Evolutionary conservation across 2,888 invertebrate species (phyloP), one percentile per base, ranked within the genome.

Genomic region (Diaprepes abbreviatus): DNA sequence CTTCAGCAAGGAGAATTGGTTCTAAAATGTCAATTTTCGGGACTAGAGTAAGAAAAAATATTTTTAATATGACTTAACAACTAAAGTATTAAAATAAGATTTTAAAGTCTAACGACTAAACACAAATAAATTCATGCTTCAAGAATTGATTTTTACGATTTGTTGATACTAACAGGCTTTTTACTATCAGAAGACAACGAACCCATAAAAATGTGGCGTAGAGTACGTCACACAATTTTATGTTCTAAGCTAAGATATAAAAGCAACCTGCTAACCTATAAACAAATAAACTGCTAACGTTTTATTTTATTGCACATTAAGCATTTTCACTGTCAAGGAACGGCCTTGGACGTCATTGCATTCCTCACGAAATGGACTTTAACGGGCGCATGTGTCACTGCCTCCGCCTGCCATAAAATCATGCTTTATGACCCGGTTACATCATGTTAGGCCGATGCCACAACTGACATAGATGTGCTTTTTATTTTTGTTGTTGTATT

Each of bases 241-340:
- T 70, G 70, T 55, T 36, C 62, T 40, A 35, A 57, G 63, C 63
- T 38, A 28, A 70, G 66, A 66, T 66, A 66, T 70, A 66, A 70
- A 70, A 48, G 43, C 67, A 69, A 72, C 72, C 72, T 70, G 72
- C 70, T 70, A 72, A 72, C 72, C 72, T 72, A 72, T 72, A 72
- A 72, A 72, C 72, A 72, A 72, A 72, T 72, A 69, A 66, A 66
- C 62, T 63, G 63, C 66, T 72, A 72, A 74, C 70, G 73, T 60
- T 73, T 66, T 73, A 73, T 74, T 77, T 79, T 78, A 78, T 79
- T 73, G 78, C 77, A 72, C 77, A 78, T 77, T 79, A 79, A 79
- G 71, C 67, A 77, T 80, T 83, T 83, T 83, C 83, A 82, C 79
- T 82, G 83, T 83, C 83, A 83, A 81, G 78, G 80, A 82, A 82